Percentiles rank a stretch among this genome's conserved stretches.
Conservation (phyloP, 2,888 invertebrate genomes). For the Holacanthella duospinosa region DNA sequence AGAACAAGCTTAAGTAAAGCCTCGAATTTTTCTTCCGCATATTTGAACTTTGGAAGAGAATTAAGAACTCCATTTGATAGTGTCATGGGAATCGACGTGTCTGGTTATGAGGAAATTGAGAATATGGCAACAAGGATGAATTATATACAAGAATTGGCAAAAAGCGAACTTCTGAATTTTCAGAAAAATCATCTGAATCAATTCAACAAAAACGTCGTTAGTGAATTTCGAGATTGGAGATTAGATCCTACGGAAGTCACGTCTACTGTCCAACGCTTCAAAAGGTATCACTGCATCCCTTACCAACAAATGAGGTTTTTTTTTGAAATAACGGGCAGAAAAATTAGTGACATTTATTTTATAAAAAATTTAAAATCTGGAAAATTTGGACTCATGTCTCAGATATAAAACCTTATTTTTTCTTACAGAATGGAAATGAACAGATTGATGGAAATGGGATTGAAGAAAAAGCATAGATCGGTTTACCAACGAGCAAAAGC, state of each 20-base stretch:
- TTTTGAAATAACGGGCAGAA: not conserved
- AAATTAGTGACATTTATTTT: not conserved
- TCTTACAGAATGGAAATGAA: not conserved
- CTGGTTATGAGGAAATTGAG: not conserved
- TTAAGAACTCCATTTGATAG: slow-evolving; percentile 18
- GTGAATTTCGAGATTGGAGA: slow-evolving; percentile 6
- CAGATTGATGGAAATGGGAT: not conserved
- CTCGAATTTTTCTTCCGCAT: slow-evolving; percentile 19
- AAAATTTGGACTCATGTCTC: not conserved
- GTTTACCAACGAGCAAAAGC: not conserved
- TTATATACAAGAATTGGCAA: not conserved
- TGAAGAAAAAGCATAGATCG: not conserved
- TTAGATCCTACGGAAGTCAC: not conserved
- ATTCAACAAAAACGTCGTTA: not conserved
- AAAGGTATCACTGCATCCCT: slow-evolving; percentile 5
- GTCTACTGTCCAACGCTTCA: not conserved
- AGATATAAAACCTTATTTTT: not conserved
- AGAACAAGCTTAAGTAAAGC: slow-evolving; percentile 8
- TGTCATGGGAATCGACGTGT: not conserved
- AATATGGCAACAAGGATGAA: not conserved
- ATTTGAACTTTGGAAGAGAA: slow-evolving; percentile 21
- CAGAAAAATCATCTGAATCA: not conserved
- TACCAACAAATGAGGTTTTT: not conserved
- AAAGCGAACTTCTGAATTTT: not conserved
- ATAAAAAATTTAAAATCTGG: not conserved